These are phyloP conservation scores for Silurus lanzhouensis DNA, from an alignment of 2,797 vertebrate genomes.

Conservation along the genomic window DNA sequence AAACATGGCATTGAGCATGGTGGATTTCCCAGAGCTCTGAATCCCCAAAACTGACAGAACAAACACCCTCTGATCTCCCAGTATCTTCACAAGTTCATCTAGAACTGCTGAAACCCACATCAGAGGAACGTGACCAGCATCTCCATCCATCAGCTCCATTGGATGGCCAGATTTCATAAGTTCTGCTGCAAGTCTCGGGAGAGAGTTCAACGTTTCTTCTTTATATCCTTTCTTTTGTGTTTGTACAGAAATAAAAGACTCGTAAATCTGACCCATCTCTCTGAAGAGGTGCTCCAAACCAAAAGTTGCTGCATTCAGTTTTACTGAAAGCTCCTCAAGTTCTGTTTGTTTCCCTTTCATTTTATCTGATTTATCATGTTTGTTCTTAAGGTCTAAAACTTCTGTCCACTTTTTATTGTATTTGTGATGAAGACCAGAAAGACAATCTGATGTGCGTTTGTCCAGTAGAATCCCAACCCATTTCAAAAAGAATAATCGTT, in stretches of 20 bases:
- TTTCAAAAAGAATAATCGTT: conserved; percentile 7
- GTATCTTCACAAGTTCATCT: conserved; percentile 67
- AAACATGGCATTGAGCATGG: conserved; percentile 73
- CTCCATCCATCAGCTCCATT: conserved; percentile 77
- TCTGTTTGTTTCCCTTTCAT: not conserved
- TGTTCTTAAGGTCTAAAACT: conserved; percentile 56
- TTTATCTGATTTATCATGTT: conserved; percentile 38
- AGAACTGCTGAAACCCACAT: conserved; percentile 73
- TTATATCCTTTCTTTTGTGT: not conserved
- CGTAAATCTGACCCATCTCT: conserved; percentile 75
- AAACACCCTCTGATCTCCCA: conserved; percentile 62
- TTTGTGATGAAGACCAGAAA: conserved; percentile 1
- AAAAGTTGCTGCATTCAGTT: conserved; percentile 64
- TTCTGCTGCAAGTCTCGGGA: conserved; percentile 70
- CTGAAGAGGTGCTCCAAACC: conserved; percentile 77
- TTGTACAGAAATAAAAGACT: conserved; percentile 47
- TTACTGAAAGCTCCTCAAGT: conserved; percentile 61
- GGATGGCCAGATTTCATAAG: conserved; percentile 63
- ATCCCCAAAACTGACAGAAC: conserved; percentile 68
- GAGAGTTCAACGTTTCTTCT: conserved; percentile 27
- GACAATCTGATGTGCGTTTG: conserved; percentile 53
- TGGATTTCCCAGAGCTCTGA: conserved; percentile 47
- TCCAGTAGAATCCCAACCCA: conserved; percentile 63
- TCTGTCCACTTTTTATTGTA: conserved; percentile 27
- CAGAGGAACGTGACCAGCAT: conserved; percentile 58